phyloP scores from a whole-genome alignment of 2,113 vertebrate genomes.

The Rhabdomys dilectus region DNA sequence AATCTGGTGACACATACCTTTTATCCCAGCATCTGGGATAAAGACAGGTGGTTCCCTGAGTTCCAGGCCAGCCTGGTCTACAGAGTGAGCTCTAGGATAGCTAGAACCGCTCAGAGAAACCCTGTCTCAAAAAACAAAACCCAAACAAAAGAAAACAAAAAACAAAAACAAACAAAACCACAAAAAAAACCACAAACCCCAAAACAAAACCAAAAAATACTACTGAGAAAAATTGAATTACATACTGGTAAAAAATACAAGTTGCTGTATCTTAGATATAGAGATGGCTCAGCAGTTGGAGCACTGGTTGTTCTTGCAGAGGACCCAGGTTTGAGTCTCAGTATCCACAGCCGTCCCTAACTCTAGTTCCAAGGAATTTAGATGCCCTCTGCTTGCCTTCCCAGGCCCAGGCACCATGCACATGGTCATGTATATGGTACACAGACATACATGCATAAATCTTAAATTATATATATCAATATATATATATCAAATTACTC shows the following conservation, averaged over 20 bases:
- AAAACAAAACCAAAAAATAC: not conserved
- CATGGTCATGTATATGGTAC: too few relatives aligned
- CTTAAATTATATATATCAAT: not conserved
- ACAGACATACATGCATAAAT: not conserved
- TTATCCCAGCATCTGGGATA: not conserved
- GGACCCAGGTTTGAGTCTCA: not conserved
- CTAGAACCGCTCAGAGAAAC: not conserved
- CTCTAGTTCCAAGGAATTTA: not conserved
- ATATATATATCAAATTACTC: not conserved
- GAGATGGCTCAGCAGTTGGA: not conserved
- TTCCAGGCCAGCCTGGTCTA: not conserved
- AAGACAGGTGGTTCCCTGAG: not conserved
- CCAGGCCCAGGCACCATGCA: not conserved
- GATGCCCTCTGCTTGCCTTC: not conserved
- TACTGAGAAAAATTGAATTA: constrained; percentile 57
- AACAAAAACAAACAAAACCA: not conserved
- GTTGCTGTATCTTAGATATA: not conserved
- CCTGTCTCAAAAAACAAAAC: not conserved
- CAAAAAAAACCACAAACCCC: not conserved
- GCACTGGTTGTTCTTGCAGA: not conserved
- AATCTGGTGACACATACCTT: not conserved
- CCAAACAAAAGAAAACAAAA: not conserved
- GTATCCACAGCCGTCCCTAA: not conserved
- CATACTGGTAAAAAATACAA: constrained; percentile 34
- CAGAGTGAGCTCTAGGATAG: not conserved